A percentile compares a stretch with the other conserved stretches of the same genome.
Evolutionary conservation across 2,113 vertebrate genomes (phyloP).

Genomic region (Pheucticus melanocephalus): DNA sequence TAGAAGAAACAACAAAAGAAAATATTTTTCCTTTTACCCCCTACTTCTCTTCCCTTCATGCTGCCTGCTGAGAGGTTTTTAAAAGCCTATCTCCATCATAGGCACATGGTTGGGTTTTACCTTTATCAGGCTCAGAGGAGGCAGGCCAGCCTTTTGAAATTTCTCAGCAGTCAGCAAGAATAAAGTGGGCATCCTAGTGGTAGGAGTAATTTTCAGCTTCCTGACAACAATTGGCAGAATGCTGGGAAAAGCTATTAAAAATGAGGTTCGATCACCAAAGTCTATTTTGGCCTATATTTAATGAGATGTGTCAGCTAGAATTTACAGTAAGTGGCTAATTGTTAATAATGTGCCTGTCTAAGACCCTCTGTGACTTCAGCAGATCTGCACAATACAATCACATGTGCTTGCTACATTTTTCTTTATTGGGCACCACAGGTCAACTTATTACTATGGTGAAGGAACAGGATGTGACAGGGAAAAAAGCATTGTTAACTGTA

Average conservation of each 20-base stretch:
- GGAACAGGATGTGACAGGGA: not conserved
- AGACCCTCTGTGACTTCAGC: constrained; percentile 42
- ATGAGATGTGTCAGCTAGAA: constrained; percentile 66
- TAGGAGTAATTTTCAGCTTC: constrained; percentile 64
- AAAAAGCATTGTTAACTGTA: not conserved
- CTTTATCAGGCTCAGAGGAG: constrained; percentile 45
- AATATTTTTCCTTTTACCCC: constrained; percentile 37
- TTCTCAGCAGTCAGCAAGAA: constrained; percentile 62
- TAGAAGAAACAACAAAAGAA: constrained; percentile 2
- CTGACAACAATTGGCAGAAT: constrained; percentile 67
- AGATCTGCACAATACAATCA: constrained; percentile 9
- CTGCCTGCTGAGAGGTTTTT: constrained; percentile 48
- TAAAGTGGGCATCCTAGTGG: constrained; percentile 65
- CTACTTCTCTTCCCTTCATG: not conserved
- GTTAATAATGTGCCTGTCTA: constrained; percentile 61
- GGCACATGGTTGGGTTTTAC: constrained; percentile 38
- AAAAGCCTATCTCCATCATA: constrained; percentile 16
- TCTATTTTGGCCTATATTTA: constrained; percentile 63
- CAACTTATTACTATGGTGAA: not conserved
- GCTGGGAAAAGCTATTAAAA: constrained; percentile 68
- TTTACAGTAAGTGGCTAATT: constrained; percentile 72
- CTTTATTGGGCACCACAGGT: not conserved
- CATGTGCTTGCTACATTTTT: not conserved
- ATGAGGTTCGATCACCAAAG: constrained; percentile 57
- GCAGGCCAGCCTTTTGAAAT: constrained; percentile 59